A percentile compares a stretch with the other conserved stretches of the same genome.
Evolutionary conservation across 2,797 vertebrate species (phyloP).

Genomic region (Bradypodion pumilum): DNA sequence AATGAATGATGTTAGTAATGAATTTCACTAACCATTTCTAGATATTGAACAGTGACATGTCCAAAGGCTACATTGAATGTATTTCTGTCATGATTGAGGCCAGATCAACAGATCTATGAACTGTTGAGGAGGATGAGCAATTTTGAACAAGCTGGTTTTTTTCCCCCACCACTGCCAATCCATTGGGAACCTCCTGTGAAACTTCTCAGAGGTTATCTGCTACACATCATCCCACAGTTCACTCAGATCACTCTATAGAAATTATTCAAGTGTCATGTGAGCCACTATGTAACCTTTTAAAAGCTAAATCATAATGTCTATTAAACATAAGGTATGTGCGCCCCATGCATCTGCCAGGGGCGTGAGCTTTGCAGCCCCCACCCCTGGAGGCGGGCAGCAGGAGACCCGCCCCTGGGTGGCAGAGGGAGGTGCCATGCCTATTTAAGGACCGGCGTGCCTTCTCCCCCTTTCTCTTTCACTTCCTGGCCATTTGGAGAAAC

Average conservation of each 20-base stretch:
- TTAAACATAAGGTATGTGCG: no score
- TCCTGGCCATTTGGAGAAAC: no score
- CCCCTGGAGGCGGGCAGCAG: no score
- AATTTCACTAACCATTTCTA: neutral
- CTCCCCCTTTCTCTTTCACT: no score
- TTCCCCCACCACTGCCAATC: neutral
- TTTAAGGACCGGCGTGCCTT: no score
- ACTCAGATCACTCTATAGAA: neutral
- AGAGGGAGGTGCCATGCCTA: no score
- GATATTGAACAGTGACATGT: neutral
- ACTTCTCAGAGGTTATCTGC: neutral
- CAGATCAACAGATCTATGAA: neutral
- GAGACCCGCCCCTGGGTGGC: no score
- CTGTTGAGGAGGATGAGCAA: neutral
- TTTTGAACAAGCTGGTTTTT: neutral
- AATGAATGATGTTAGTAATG: neutral
- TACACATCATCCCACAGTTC: neutral
- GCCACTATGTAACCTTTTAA: slow-evolving; percentile 3
- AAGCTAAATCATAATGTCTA: slow-evolving; percentile 4
- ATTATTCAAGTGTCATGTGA: neutral
- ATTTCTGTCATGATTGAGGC: neutral
- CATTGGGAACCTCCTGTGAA: neutral
- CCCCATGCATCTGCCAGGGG: no score
- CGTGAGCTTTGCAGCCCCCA: no score
- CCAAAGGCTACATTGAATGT: neutral